Evolutionary conservation across 2,113 vertebrate species (phyloP).

Genomic region (Pygoscelis adeliae): DNA sequence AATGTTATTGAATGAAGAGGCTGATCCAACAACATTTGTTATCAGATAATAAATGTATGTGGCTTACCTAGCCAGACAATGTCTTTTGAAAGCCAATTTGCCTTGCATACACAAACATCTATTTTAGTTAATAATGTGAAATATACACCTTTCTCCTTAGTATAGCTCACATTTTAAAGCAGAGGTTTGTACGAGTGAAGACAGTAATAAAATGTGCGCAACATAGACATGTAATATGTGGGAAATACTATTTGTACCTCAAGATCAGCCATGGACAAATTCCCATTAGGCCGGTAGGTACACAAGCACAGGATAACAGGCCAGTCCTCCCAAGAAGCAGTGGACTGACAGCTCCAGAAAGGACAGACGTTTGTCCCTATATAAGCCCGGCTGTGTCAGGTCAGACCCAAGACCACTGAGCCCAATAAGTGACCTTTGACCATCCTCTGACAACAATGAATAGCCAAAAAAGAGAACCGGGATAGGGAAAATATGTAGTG

Average conservation of each 20-base stretch:
- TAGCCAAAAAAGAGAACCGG: background rate
- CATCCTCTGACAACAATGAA: background rate
- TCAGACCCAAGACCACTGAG: background rate
- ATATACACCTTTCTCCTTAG: background rate
- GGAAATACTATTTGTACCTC: background rate
- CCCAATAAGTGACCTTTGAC: background rate
- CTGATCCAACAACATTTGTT: background rate
- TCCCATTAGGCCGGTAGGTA: accelerated
- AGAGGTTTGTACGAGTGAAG: background rate
- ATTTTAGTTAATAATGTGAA: background rate
- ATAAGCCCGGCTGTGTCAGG: background rate
- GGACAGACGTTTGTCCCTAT: background rate
- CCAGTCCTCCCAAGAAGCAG: background rate
- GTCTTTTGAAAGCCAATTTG: background rate
- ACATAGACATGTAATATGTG: background rate
- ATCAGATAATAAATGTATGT: background rate
- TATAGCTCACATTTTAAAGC: background rate
- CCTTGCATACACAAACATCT: background rate
- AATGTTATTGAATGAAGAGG: background rate
- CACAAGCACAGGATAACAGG: background rate
- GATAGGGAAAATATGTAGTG: accelerated
- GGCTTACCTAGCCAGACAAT: background rate
- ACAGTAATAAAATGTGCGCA: background rate
- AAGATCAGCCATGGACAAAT: background rate
- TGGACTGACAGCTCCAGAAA: background rate